Percentiles rank a stretch among this genome's conserved stretches.
phyloP scores from a whole-genome alignment of 2,888 invertebrate species.

The Aproaerema taeniolella region DNA sequence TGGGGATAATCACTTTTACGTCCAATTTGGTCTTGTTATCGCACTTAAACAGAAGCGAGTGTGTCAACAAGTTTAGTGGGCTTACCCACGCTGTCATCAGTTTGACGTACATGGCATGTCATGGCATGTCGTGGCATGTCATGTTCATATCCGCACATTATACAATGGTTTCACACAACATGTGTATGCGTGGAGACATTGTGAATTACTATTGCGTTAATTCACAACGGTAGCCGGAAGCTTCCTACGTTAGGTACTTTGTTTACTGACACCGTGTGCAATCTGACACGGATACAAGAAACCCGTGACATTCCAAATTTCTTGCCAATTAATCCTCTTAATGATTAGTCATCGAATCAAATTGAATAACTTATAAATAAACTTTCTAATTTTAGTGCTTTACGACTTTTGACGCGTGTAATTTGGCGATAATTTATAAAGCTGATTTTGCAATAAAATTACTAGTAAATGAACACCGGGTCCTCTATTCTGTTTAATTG shows the following conservation, averaged over 20 bases:
- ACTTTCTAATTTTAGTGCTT: constrained; percentile 10
- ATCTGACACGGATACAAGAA: constrained; percentile 34
- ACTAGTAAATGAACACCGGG: neutral
- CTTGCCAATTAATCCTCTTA: constrained; percentile 5
- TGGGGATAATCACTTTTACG: constrained; percentile 21
- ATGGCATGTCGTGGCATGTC: too few relatives aligned
- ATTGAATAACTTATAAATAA: neutral
- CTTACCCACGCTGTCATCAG: neutral
- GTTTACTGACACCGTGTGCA: constrained; percentile 26
- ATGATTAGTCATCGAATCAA: constrained; percentile 13
- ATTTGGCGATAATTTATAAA: neutral
- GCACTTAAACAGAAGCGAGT: too few relatives aligned
- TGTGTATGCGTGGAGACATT: constrained; percentile 4
- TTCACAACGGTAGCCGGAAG: constrained; percentile 28
- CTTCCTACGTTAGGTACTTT: constrained; percentile 40
- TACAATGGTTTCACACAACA: too few relatives aligned
- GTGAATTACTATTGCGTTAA: neutral
- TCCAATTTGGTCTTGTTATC: too few relatives aligned
- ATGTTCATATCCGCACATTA: too few relatives aligned
- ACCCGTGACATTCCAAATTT: constrained; percentile 4
- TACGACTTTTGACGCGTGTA: constrained; percentile 1
- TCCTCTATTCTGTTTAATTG: constrained; percentile 1
- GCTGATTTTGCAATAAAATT: neutral
- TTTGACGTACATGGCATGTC: constrained; percentile 6
- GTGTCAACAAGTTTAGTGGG: constrained; percentile 5